phyloP scores from a whole-genome alignment of 1,140 invertebrate species.

The Bombus haemorrhoidalis region DNA sequence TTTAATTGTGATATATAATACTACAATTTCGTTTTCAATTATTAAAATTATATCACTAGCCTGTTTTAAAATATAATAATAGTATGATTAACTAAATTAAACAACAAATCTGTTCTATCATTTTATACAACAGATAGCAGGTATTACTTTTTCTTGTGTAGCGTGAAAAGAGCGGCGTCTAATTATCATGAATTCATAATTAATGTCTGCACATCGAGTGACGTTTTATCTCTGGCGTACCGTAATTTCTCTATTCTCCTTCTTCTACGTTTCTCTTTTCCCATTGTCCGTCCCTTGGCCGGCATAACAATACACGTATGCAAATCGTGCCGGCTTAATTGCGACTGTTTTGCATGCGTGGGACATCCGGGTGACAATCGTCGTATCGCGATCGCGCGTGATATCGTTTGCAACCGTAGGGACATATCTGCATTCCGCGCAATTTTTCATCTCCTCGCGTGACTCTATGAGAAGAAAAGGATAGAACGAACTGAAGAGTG shows the following conservation, averaged over 20 bases:
- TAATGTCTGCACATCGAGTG: conserved; percentile 30
- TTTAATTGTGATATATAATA: neutral
- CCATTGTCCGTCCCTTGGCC: conserved; percentile 23
- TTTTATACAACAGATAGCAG: neutral
- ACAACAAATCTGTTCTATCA: neutral
- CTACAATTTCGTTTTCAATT: neutral
- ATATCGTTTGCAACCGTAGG: conserved; percentile 46
- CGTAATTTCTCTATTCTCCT: conserved; percentile 14
- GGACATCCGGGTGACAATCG: conserved; percentile 69
- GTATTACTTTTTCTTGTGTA: neutral
- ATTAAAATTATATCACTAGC: neutral
- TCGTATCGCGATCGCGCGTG: conserved; percentile 65
- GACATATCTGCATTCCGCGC: conserved; percentile 40
- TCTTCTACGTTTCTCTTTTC: conserved; percentile 9
- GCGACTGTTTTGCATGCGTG: conserved; percentile 72
- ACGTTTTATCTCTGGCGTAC: conserved; percentile 18
- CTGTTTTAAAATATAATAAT: no score
- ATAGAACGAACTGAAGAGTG: neutral
- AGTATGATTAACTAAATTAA: no score
- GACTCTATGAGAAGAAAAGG: conserved; percentile 12
- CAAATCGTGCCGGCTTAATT: conserved; percentile 71
- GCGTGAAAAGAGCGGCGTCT: neutral
- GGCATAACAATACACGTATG: conserved; percentile 72
- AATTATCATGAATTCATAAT: conserved; percentile 69
- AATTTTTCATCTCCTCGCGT: conserved; percentile 39